phyloP scores from a whole-genome alignment of 2,797 vertebrate species.

The Cryptoblepharus egeriae region DNA sequence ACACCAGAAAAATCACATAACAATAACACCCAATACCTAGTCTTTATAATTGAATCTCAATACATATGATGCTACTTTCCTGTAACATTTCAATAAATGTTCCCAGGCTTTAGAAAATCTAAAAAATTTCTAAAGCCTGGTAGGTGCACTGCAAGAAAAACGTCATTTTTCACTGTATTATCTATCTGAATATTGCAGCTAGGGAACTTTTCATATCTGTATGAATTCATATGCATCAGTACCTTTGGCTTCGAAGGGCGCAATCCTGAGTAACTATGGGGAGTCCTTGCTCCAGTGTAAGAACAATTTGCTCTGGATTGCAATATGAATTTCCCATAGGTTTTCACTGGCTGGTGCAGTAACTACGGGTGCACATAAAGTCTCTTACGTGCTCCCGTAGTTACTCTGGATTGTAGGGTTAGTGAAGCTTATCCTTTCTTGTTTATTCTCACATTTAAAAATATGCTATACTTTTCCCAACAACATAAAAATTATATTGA shows the following conservation, averaged over 20 bases:
- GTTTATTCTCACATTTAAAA: conserved; percentile 20
- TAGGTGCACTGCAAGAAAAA: not conserved
- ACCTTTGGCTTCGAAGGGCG: not conserved
- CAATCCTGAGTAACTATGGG: no score
- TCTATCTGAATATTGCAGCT: not conserved
- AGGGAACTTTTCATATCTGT: not conserved
- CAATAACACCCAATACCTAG: not conserved
- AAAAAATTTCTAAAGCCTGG: not conserved
- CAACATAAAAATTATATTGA: conserved; percentile 8
- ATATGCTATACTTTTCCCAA: conserved; percentile 7
- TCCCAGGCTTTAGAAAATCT: not conserved
- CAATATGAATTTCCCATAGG: no score
- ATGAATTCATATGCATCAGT: not conserved
- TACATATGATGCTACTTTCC: not conserved
- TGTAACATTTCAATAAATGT: conserved; percentile 2
- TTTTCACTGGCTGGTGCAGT: no score
- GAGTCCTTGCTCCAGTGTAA: no score
- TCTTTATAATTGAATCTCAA: not conserved
- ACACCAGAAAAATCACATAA: not conserved
- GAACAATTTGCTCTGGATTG: no score
- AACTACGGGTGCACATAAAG: no score
- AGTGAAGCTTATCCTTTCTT: conserved; percentile 20
- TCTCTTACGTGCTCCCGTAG: no score
- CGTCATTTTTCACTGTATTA: not conserved
- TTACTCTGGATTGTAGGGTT: no score